Evolutionary conservation across 1,140 invertebrate species (phyloP).

Genomic region (Augochlora pura): DNA sequence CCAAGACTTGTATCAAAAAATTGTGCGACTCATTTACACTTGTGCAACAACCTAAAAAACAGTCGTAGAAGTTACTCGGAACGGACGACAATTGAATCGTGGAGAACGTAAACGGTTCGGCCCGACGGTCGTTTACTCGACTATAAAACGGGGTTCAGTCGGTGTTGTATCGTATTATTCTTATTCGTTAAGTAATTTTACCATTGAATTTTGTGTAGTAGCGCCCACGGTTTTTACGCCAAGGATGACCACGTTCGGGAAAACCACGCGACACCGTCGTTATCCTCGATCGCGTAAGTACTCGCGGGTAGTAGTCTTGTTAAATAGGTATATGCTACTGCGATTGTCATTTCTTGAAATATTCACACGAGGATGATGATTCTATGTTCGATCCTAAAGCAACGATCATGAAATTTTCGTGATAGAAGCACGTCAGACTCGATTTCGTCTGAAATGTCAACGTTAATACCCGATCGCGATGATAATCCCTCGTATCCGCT

Average conservation of each 20-base stretch:
- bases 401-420: neutral
- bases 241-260: neutral
- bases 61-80: neutral
- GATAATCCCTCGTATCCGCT: neutral
- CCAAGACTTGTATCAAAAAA: conserved; percentile 1
- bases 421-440: neutral
- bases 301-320: neutral
- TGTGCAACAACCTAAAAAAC: conserved; percentile 22
- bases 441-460: neutral
- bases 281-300: neutral
- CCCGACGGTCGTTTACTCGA: neutral
- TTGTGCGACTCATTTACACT: conserved; percentile 49
- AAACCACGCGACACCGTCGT: neutral
- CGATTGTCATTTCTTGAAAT: conserved; percentile 36
- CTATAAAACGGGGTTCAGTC: conserved; percentile 10
- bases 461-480: neutral
- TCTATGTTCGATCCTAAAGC: neutral
- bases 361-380: neutral
- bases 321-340: neutral
- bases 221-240: neutral
- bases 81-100: neutral
- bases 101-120: neutral
- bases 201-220: neutral
- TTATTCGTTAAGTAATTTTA: conserved; percentile 2
- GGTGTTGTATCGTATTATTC: neutral